These are phyloP conservation scores for Dexiosoma caninum DNA, from an alignment of 2,888 invertebrate species.

Conservation along the genomic window DNA sequence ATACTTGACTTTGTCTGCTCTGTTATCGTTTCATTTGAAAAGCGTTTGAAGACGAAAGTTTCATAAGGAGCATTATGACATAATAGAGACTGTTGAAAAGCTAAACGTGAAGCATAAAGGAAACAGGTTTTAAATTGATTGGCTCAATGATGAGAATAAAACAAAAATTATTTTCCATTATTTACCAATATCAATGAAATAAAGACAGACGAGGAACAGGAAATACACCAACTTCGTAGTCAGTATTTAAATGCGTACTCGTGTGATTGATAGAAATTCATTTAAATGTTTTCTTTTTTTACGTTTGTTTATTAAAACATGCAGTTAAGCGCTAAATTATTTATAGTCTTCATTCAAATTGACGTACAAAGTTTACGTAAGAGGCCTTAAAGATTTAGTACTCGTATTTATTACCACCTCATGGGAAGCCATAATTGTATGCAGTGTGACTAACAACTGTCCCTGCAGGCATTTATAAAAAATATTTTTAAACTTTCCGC, in stretches of 20 bases:
- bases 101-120: neutral
- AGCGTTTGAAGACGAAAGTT: constrained; percentile 5
- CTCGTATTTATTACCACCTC: too few relatives aligned
- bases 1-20: neutral
- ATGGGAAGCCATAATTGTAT: too few relatives aligned
- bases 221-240: neutral
- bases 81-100: constrained; percentile 24
- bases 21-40: neutral
- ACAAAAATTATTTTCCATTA: neutral
- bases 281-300: too few relatives aligned
- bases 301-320: too few relatives aligned
- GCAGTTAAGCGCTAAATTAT: too few relatives aligned
- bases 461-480: too few relatives aligned
- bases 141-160: neutral
- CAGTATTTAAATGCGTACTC: too few relatives aligned
- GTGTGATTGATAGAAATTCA: neutral
- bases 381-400: too few relatives aligned
- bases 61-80: constrained; percentile 6
- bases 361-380: too few relatives aligned
- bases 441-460: too few relatives aligned
- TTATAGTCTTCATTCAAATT: too few relatives aligned
- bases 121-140: constrained; percentile 23
- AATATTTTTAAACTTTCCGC: too few relatives aligned
- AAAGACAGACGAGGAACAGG: neutral
- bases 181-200: neutral